Evolutionary conservation across 2,888 invertebrate genomes (phyloP), one percentile per base, ranked within the genome.

Genomic region (Synanthedon myopaeformis): DNA sequence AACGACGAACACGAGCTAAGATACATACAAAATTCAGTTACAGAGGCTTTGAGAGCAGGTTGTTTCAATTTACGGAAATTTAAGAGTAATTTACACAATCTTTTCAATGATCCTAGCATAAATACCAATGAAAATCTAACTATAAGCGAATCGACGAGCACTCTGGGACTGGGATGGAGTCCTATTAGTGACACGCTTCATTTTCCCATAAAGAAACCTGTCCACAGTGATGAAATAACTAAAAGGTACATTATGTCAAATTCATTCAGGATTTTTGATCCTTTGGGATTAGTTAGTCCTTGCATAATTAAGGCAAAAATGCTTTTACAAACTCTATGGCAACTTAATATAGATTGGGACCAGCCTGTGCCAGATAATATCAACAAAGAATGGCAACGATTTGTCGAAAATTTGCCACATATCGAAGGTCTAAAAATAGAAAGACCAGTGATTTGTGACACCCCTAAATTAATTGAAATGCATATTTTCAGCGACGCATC

Each of bases 401-500:
- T 67, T 53, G 2, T 51, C 28, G 10, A 53, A 0, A 59, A 54
- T 14, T 41, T 63, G 19, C 49, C 45, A 11, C 49, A 3, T 3
- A 23, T 63, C 3, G 5, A 5, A 2, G 41, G 52, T 8, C 17
- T 66, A 13, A 45, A 58, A 13, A 55, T 65, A 10, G 59, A 64
- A 0, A 60, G 66, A 35, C 23, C 52, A 28, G 62, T 62, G 50
- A 8, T 64, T 6, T 54, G 62, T 42, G 55, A 61, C 10, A 54
- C 51, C 1, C 57, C 60, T 5, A 55, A 42, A 35, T 6, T 0
- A 2, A 57, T 64, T 4, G 65, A 69, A 55, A 17, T 72, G 8
- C 66, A 68, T 50, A 49, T 56, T 0, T 70, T 70, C 49, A 59
- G 62, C 23, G 69, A 69, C 48, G 64, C 69, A 0, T 66, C 66